These are phyloP conservation scores for Craseonycteris thonglongyai DNA, from an alignment of 2,113 vertebrate genomes.

Conservation along the genomic window DNA sequence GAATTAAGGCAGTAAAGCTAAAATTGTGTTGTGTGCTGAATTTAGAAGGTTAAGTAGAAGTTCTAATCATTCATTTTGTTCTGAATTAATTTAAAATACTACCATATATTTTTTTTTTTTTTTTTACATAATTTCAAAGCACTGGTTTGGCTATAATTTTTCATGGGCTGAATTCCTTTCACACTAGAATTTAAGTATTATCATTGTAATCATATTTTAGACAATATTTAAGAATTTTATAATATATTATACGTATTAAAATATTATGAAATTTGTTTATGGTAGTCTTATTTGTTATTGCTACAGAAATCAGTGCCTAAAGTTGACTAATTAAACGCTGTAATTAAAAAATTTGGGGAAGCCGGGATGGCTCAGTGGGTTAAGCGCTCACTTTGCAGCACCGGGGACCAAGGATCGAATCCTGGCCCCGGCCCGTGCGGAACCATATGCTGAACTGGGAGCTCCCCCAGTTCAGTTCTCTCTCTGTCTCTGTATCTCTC, in stretches of 20 bases:
- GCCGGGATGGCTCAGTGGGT: too few relatives aligned
- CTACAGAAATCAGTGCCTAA: background rate
- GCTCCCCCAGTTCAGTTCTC: too few relatives aligned
- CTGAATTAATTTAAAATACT: slow-evolving; percentile 25
- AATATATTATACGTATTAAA: background rate
- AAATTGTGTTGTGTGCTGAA: background rate
- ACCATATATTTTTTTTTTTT: background rate
- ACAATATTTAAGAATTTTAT: background rate
- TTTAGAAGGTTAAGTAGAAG: background rate
- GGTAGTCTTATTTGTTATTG: background rate
- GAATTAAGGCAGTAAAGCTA: background rate
- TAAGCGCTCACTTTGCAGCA: too few relatives aligned
- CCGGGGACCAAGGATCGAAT: too few relatives aligned
- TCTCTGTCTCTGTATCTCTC: too few relatives aligned
- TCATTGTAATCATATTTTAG: background rate
- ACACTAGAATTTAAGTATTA: background rate
- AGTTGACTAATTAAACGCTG: background rate
- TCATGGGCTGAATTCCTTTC: background rate
- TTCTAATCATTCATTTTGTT: background rate
- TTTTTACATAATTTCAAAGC: background rate
- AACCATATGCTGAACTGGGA: too few relatives aligned
- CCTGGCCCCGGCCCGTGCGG: too few relatives aligned
- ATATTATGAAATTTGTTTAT: background rate
- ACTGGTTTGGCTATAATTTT: background rate
- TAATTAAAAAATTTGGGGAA: too few relatives aligned